Evolutionary conservation across 2,888 invertebrate genomes (phyloP), one percentile per base, ranked within the genome.

Genomic region (Teinopalpus imperialis): DNA sequence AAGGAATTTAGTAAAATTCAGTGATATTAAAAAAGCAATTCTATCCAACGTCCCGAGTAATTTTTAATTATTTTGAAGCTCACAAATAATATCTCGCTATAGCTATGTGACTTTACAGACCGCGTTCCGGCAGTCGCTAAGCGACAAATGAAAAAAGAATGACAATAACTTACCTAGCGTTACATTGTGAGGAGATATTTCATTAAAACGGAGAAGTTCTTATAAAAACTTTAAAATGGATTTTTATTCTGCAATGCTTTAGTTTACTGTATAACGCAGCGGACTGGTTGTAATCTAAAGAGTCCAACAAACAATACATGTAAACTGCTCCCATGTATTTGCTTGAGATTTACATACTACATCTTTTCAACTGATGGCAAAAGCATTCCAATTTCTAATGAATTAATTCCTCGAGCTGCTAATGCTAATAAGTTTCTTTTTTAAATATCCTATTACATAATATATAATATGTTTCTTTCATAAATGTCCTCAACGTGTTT

Each of bases 351-450:
- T n/a, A 31, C 6, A 31, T 20, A 23, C 30, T 14, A 14, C 13
- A 20, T 14, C 29, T 49, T 41, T 36, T 48, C 51, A 42, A 43
- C 43, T 41, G 48, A 27, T 41, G 23, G 35, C 32, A 31, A 44
- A 49, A 53, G 51, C 45, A 49, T 51, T 53, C 49, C 39, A 51
- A 49, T 53, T 51, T 48, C 47, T 51, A 40, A 51, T 48, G 48
- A 43, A 51, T 44, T 37, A 45, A 47, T 45, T 44, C 47, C 39
- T 40, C 44, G 16, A 34, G 37, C 45, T 48, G 45, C 27, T 27
- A 29, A 29, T 39, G n/a, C n/a, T n/a, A n/a, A n/a, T n/a, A n/a
- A n/a, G n/a, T n/a, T n/a, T n/a, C n/a, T n/a, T n/a, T n/a, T n/a
- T n/a, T n/a, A n/a, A n/a, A n/a, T n/a, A n/a, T n/a, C n/a, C n/a